These are phyloP conservation scores for Neuroscelio doddi DNA, from an alignment of 2,888 invertebrate genomes.

Conservation along the genomic window DNA sequence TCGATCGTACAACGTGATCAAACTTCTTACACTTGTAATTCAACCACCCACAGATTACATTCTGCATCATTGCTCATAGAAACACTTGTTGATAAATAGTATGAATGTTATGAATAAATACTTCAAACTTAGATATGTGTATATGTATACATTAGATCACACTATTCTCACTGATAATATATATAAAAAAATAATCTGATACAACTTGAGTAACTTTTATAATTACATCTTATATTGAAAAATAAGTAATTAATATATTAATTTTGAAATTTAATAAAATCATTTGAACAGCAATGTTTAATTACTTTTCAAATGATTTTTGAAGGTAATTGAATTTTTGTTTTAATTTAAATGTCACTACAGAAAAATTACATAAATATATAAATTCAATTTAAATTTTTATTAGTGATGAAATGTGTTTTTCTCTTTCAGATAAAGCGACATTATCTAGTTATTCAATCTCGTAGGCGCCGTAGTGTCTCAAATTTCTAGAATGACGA, in stretches of 20 bases:
- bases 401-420: too few species aligned
- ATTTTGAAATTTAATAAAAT: too few species aligned
- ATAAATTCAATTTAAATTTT: too few species aligned
- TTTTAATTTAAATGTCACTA: too few species aligned
- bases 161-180: slow-evolving; percentile 4
- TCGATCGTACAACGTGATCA: slow-evolving; percentile 1
- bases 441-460: not conserved
- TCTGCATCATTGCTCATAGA: not conserved
- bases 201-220: slow-evolving; percentile 4
- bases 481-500: not conserved
- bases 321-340: too few species aligned
- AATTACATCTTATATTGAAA: too few species aligned
- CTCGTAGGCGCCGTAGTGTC: not conserved
- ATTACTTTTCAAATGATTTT: too few species aligned
- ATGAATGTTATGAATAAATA: not conserved
- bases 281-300: too few species aligned
- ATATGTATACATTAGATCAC: not conserved
- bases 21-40: not conserved
- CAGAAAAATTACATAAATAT: too few species aligned
- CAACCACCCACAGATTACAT: not conserved
- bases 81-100: slow-evolving; percentile 8
- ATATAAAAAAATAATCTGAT: not conserved
- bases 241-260: too few species aligned
- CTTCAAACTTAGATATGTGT: not conserved
- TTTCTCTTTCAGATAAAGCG: not conserved